Percentiles rank a stretch among this genome's conserved stretches.
These are phyloP conservation scores for Tetranychus urticae DNA, from an alignment of 1,140 invertebrate genomes.

Conservation along the genomic window DNA sequence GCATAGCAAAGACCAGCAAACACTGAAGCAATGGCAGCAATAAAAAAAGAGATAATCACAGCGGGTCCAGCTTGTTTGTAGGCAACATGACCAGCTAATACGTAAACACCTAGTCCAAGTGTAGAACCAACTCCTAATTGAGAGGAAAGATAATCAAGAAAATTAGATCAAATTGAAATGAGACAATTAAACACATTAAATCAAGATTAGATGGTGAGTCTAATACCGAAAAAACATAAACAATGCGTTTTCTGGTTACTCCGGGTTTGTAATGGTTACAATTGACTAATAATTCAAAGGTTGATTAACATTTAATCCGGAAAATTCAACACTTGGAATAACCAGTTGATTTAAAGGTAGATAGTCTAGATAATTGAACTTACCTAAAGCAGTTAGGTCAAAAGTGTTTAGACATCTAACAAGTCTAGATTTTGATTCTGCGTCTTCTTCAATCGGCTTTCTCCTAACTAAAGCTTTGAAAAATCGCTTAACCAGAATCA, in stretches of 20 bases:
- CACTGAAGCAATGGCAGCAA: conserved; percentile 63
- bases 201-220: no score
- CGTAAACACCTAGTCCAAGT: conserved; percentile 69
- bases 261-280: no score
- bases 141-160: conserved; percentile 10
- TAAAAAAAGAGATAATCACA: conserved; percentile 52
- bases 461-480: neutral
- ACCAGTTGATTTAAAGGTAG: conserved; percentile 17
- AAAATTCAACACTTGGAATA: neutral
- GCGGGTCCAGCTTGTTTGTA: conserved; percentile 58
- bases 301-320: no score
- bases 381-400: conserved; percentile 42
- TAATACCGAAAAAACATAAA: no score
- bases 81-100: conserved; percentile 67
- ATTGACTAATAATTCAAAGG: no score
- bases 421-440: conserved; percentile 24
- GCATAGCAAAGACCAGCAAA: conserved; percentile 46
- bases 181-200: no score
- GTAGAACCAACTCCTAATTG: conserved; percentile 48
- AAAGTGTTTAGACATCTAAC: conserved; percentile 44
- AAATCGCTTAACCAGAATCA: neutral
- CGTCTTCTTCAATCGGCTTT: neutral
- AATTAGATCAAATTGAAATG: neutral
- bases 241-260: no score
- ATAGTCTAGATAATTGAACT: neutral